These are phyloP conservation scores for Danaus chrysippus DNA, from an alignment of 2,888 invertebrate genomes.

Conservation along the genomic window DNA sequence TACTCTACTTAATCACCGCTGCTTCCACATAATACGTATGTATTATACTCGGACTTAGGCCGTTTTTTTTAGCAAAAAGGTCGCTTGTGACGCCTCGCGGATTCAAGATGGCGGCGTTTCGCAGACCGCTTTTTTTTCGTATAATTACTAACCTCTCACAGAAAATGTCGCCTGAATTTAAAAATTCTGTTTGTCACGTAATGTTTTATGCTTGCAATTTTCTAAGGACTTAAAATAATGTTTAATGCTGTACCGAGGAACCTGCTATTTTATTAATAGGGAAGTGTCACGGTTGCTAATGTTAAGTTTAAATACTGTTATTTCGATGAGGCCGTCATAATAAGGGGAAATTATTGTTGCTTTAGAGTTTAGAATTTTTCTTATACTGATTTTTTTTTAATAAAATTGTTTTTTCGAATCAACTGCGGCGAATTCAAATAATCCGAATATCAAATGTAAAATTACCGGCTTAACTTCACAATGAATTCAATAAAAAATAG, in stretches of 20 bases:
- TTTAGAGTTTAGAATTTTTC: too few species aligned
- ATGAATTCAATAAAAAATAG: too few species aligned
- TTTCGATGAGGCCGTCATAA: too few species aligned
- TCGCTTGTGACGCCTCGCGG: conserved; percentile 70
- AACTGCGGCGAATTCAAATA: too few species aligned
- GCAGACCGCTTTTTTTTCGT: conserved; percentile 36
- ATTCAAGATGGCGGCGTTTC: conserved; percentile 68
- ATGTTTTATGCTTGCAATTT: conserved; percentile 27
- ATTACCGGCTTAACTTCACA: too few species aligned
- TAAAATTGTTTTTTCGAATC: too few species aligned
- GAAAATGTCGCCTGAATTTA: conserved; percentile 33
- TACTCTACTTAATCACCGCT: conserved; percentile 64
- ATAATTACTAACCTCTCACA: conserved; percentile 34
- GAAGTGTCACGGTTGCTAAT: too few species aligned
- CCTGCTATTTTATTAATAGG: background rate
- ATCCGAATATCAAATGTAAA: too few species aligned
- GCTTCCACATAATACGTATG: conserved; percentile 65
- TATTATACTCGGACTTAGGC: conserved; percentile 69
- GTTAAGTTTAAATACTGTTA: too few species aligned
- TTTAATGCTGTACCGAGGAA: conserved; percentile 17
- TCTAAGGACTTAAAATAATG: conserved; percentile 22
- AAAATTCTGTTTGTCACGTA: conserved; percentile 30
- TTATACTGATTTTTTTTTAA: too few species aligned
- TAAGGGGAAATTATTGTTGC: too few species aligned
- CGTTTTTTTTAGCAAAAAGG: conserved; percentile 63